Evolutionary conservation across 2,113 vertebrate species (phyloP), one percentile per base, ranked within the genome.

Genomic region (Malurus elegans): DNA sequence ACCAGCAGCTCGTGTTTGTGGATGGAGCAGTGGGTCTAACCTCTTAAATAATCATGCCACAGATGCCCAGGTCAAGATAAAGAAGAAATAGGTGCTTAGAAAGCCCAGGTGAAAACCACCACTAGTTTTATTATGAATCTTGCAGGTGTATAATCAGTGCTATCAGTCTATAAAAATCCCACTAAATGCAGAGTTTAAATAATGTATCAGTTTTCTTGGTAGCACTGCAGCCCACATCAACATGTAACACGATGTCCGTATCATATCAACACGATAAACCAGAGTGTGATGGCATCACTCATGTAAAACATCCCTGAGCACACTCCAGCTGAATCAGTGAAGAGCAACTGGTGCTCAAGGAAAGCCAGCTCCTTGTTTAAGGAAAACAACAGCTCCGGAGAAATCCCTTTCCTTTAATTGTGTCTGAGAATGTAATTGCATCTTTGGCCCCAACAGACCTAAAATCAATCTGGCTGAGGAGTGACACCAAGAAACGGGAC

Each of bases 231-330:
- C 50, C 74, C 40, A 18, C 20, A 18, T 10, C 36, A 53, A 8
- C 21, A 9, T 1, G 38, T 38, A 38, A 38, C 38, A 38, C 38
- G 38, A 38, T 38, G 38, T 38, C 38, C 38, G 11, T 38, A 38
- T 38, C 38, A 38, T 38, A 38, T 38, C 10, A 38, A 38, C 38
- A 38, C 10, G 10, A 56, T 25, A 60, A 91, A 86, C 18, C 1
- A 0, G 5, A 64, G 13, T 0, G 0, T 16, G 62, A 18, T 24
- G 75, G 62, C 75, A 56, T 47, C 4, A 1, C 34, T 67, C 10
- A 4, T 44, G 47, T 29, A 31, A 60, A 88, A 79, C 44, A 26
- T 48, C 47, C 45, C 42, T 44, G 47, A 48, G 60, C 64, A 36
- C 16, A 38, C 18, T 5, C 26, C 45, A n/a, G 62, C 45, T 86